phyloP scores from a whole-genome alignment of 1,140 invertebrate species.

The Drosophila rufa region DNA sequence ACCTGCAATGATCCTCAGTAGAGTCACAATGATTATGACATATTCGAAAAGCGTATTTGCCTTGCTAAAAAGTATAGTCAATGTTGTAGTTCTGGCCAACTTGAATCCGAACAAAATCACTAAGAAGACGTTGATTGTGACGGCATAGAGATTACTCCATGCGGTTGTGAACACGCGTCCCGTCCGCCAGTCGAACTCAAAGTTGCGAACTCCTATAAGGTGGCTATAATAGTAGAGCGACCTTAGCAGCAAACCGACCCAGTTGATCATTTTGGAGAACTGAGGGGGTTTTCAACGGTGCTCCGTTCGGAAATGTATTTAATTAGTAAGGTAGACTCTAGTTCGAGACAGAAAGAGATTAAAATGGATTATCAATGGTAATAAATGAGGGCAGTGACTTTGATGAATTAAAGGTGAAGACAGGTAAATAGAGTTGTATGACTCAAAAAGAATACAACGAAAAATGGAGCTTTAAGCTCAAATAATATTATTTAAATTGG shows the following conservation, averaged over 20 bases:
- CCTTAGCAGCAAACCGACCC: background rate
- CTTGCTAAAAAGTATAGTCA: accelerated
- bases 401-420: background rate
- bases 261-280: background rate
- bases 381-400: conserved; percentile 1
- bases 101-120: background rate
- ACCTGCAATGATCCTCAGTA: background rate
- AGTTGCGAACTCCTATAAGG: background rate
- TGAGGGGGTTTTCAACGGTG: background rate
- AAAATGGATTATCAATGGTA: background rate
- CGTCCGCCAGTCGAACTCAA: background rate
- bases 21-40: background rate
- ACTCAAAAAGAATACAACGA: background rate
- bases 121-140: background rate
- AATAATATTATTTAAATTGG: background rate
- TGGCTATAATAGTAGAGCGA: background rate
- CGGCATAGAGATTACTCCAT: background rate
- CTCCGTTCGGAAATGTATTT: background rate
- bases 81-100: accelerated
- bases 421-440: background rate
- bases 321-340: too few relatives aligned
- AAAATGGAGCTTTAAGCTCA: too few relatives aligned
- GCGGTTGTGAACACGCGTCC: background rate
- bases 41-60: too few relatives aligned
- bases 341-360: background rate